Evolutionary conservation across 2,888 invertebrate species (phyloP).

Genomic region (Clivina fossor): DNA sequence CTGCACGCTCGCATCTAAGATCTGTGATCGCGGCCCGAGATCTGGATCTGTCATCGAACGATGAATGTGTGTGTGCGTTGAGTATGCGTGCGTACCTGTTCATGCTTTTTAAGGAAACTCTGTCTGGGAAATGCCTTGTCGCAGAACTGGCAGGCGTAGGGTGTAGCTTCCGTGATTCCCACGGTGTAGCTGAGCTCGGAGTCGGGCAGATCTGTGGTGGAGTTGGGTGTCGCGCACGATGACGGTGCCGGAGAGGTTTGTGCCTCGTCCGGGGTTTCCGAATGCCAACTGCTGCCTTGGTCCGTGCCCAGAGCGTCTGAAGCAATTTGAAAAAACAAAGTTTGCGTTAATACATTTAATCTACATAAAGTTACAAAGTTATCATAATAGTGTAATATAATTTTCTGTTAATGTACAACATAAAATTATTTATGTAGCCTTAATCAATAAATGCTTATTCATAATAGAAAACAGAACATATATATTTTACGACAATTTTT

Average conservation of each 20-base stretch:
- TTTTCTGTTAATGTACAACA: too few relatives aligned
- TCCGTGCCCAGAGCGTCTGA: constrained; percentile 69
- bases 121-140: constrained; percentile 87
- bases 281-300: constrained; percentile 69
- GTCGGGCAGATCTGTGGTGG: constrained; percentile 65
- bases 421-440: too few relatives aligned
- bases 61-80: constrained; percentile 1
- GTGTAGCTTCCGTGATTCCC: constrained; percentile 72
- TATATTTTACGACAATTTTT: too few relatives aligned
- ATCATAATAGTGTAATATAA: background rate
- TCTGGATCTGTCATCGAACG: constrained; percentile 5
- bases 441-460: too few relatives aligned
- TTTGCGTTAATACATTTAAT: background rate
- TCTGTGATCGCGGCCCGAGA: constrained; percentile 1
- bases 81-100: constrained; percentile 67
- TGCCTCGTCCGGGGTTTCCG: constrained; percentile 63
- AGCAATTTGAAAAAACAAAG: constrained; percentile 41
- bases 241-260: constrained; percentile 61
- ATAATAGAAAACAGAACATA: too few relatives aligned
- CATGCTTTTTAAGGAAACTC: constrained; percentile 86
- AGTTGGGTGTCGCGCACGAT: constrained; percentile 66
- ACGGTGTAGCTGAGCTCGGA: constrained; percentile 65
- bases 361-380: background rate
- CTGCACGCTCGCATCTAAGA: background rate
- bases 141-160: constrained; percentile 90